phyloP scores from a whole-genome alignment of 2,113 vertebrate genomes.

The Syrmaticus mikado region DNA sequence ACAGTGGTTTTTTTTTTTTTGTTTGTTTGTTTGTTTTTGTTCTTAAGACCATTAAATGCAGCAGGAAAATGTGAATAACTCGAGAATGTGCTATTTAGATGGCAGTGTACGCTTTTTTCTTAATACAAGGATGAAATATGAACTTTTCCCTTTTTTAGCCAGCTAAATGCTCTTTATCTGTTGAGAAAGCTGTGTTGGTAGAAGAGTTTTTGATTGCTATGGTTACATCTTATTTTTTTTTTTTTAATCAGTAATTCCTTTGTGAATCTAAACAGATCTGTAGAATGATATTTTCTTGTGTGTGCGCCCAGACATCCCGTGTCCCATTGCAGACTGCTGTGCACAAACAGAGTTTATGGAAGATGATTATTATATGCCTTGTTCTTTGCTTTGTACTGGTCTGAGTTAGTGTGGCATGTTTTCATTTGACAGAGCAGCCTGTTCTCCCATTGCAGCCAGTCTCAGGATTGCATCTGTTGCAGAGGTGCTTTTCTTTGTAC shows the following conservation, averaged over 20 bases:
- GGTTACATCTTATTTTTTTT: not conserved
- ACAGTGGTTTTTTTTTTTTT: too few species aligned
- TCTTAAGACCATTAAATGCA: not conserved
- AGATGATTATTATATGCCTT: not conserved
- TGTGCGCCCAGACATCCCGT: not conserved
- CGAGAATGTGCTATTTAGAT: not conserved
- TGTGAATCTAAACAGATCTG: not conserved
- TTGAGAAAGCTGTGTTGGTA: not conserved
- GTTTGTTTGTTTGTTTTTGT: not conserved
- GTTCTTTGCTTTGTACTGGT: not conserved
- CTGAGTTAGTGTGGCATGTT: not conserved
- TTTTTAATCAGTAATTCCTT: not conserved
- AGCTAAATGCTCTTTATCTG: not conserved
- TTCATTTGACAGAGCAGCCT: not conserved
- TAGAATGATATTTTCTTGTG: not conserved
- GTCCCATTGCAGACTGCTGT: not conserved
- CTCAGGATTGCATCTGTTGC: not conserved
- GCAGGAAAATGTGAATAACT: not conserved
- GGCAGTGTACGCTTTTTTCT: not conserved
- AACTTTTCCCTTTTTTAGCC: not conserved
- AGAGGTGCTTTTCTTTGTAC: not conserved
- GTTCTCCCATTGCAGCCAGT: fast-evolving
- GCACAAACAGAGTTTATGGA: not conserved
- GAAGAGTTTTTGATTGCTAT: not conserved
- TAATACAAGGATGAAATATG: not conserved